Evolutionary conservation across 2,113 vertebrate species (phyloP).

Genomic region (Puma concolor): DNA sequence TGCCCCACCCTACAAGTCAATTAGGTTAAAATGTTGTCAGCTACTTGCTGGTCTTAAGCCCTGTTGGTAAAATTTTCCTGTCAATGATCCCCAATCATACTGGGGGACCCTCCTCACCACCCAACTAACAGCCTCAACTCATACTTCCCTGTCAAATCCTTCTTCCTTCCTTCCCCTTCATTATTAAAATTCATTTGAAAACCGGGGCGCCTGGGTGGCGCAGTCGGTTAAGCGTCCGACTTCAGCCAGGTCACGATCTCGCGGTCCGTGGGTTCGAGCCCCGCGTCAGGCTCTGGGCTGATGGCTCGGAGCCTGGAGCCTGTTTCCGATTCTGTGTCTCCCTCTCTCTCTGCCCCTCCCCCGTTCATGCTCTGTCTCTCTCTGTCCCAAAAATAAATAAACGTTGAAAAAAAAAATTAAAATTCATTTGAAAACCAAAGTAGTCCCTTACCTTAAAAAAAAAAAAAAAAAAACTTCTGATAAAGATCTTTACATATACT

Average conservation of each 20-base stretch:
- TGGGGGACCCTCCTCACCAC: not conserved
- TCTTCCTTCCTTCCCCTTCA: not conserved
- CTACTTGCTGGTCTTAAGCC: not conserved
- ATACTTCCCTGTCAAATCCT: not conserved
- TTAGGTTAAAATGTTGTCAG: not conserved
- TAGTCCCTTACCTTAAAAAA: not conserved
- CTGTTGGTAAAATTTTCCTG: not conserved
- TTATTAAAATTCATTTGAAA: constrained; percentile 6
- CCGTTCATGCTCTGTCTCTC: no score
- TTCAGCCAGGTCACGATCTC: no score
- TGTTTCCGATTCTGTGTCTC: no score
- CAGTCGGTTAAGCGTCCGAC: no score
- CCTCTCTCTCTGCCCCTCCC: no score
- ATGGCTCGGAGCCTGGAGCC: no score
- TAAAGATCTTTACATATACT: not conserved
- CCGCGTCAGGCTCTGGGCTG: no score
- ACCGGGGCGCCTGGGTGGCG: not conserved
- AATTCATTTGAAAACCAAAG: constrained; percentile 3
- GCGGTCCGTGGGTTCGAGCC: no score
- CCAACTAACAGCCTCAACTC: not conserved
- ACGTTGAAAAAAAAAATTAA: not conserved
- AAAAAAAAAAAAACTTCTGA: not conserved
- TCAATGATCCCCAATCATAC: not conserved
- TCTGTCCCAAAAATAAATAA: no score
- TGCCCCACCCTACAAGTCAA: not conserved